A percentile compares a stretch with the other conserved stretches of the same genome.
phyloP scores from a whole-genome alignment of 1,140 invertebrate species.

The Zaprionus taronus region DNA sequence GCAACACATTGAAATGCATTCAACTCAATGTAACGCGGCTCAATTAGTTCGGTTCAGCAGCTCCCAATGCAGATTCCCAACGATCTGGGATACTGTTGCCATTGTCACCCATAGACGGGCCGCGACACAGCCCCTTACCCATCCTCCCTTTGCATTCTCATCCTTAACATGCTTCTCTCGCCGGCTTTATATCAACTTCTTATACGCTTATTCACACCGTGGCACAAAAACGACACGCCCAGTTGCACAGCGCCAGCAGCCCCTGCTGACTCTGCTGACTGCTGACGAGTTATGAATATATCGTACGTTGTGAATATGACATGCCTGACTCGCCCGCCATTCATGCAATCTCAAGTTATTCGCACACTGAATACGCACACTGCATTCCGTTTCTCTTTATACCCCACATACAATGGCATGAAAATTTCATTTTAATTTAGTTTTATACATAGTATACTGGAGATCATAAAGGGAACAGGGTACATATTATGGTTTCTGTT shows the following conservation, averaged over 20 bases:
- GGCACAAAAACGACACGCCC: constrained; percentile 70
- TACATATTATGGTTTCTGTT: no score
- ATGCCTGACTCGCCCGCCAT: constrained; percentile 11
- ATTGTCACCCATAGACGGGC: constrained; percentile 4
- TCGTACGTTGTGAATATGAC: constrained; percentile 35
- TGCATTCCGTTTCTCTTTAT: constrained; percentile 1
- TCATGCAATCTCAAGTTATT: not conserved
- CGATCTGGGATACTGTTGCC: constrained; percentile 41
- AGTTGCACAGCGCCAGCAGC: constrained; percentile 41
- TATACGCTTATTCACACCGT: constrained; percentile 82
- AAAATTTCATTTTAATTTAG: not conserved
- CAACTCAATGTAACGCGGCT: constrained; percentile 82
- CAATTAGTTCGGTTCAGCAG: constrained; percentile 82
- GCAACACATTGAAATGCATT: constrained; percentile 81
- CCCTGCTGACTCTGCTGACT: constrained; percentile 48
- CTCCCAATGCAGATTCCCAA: constrained; percentile 70
- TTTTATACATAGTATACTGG: not conserved
- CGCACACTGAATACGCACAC: not conserved
- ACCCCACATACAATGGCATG: not conserved
- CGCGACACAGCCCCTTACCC: not conserved
- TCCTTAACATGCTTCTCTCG: constrained; percentile 37
- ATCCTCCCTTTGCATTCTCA: constrained; percentile 19
- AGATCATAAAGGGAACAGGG: not conserved
- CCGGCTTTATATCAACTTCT: constrained; percentile 78
- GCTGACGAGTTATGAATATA: constrained; percentile 71